Base-by-base conservation (phyloP, 2,888 invertebrate species). In the Cybosia mesomella region DNA sequence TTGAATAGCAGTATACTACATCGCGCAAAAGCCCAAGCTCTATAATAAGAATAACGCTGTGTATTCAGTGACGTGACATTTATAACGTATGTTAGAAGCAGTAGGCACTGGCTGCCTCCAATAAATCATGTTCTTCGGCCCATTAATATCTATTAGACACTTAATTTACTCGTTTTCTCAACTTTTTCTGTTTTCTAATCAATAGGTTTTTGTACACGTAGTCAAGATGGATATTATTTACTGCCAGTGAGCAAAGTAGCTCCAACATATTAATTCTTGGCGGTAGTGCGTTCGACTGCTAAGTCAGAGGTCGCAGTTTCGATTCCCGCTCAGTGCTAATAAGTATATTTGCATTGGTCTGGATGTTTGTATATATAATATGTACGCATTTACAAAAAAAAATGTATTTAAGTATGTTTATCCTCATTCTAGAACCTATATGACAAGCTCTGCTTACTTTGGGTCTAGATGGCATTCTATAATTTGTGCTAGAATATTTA, bases 121-220 rank as follows among this genome's bases (percentile, higher is more conserved):
- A 75, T 77, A 69, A 68, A 73, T 78, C 79, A 78, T 80, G 55
- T 66, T 67, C 61, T 43, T 39, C 43, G 22, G 9, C 55, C 61
- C 81, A 76, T 79, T 70, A 80, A 78, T 79, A 73, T 72, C 80
- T 77, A 75, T 79, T 73, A 79, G 62, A 58, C 66, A 69, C 55
- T 68, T 75, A 67, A 78, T 78, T 76, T 70, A 71, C 81, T 76
- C 58, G 55, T 60, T 66, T 55, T 59, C 63, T 68, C 58, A 67
- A 72, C 70, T 73, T 67, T 24, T 34, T 43, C 43, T 58, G n/a
- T n/a, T 54, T 32, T 34, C 43, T 21, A 49, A 43, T 59, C 49
- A 59, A 66, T 65, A 55, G 55, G 28, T 58, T 62, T 62, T 66
- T 9, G n/a, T 49, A 18, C 15, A 36, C 21, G 21, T 36, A 7